Conservation (phyloP, 2,113 vertebrate species). For the Myiagra hebetior region DNA sequence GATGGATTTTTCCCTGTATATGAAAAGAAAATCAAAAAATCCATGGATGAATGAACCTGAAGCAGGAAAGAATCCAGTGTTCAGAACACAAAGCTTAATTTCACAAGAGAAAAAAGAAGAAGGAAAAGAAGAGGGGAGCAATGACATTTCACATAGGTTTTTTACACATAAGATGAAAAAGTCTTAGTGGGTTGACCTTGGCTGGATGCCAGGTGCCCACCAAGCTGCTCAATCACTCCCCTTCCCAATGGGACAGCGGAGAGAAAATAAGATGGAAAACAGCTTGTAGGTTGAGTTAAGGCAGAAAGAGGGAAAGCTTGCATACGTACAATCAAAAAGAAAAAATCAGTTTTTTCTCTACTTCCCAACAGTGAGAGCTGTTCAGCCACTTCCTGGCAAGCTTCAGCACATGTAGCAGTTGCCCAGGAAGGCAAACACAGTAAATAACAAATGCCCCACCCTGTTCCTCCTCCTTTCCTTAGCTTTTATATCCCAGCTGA, state of each 20-base stretch:
- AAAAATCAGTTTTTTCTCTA: neutral
- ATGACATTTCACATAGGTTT: neutral
- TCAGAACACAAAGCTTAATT: neutral
- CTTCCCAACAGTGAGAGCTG: neutral
- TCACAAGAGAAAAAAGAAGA: neutral
- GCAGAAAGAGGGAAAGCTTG: neutral
- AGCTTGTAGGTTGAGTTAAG: neutral
- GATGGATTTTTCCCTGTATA: neutral
- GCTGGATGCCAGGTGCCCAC: too few relatives aligned
- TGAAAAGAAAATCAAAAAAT: neutral
- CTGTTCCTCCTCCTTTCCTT: neutral
- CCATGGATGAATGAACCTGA: neutral
- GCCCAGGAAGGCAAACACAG: neutral
- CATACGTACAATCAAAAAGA: neutral
- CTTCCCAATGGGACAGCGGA: neutral
- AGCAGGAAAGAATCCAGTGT: neutral
- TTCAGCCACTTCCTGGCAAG: neutral
- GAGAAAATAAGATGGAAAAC: neutral
- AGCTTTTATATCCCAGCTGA: neutral
- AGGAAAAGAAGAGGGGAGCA: rapidly evolving
- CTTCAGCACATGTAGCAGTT: rapidly evolving
- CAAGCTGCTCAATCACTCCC: neutral
- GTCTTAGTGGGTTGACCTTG: neutral
- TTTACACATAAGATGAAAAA: neutral
- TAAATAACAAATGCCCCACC: neutral